A percentile compares a stretch with the other conserved stretches of the same genome.
phyloP scores from a whole-genome alignment of 2,888 invertebrate genomes.

The Heteromyza rotundicornis region DNA sequence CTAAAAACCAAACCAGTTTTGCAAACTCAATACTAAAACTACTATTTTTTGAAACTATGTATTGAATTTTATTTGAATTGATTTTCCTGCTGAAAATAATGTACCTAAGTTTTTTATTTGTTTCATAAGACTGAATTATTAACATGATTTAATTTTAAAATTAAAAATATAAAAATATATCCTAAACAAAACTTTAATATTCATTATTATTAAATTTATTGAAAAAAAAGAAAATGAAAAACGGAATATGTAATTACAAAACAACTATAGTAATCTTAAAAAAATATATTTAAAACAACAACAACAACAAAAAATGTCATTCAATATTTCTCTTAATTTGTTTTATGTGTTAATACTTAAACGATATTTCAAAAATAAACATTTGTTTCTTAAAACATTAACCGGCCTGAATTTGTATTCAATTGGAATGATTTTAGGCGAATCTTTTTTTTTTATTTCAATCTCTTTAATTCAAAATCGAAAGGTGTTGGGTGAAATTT shows the following conservation, averaged over 20 bases:
- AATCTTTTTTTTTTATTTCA: too few species aligned
- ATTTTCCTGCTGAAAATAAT: constrained; percentile 41
- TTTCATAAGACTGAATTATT: constrained; percentile 57
- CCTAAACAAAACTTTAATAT: constrained; percentile 30
- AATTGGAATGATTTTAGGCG: too few species aligned
- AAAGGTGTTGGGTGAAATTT: too few species aligned
- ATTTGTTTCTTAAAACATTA: constrained; percentile 14
- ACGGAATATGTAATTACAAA: constrained; percentile 12
- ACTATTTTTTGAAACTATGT: constrained; percentile 23
- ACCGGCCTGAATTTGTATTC: too few species aligned
- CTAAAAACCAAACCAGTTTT: constrained; percentile 21
- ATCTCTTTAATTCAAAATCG: too few species aligned
- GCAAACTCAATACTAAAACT: constrained; percentile 23
- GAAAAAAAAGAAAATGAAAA: constrained; percentile 26
- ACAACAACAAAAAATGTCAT: constrained; percentile 47
- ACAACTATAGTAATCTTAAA: constrained; percentile 12
- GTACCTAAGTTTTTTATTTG: constrained; percentile 52
- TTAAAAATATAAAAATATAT: constrained; percentile 36
- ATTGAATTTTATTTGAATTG: constrained; percentile 29
- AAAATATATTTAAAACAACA: constrained; percentile 30
- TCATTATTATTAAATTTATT: constrained; percentile 31
- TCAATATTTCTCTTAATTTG: constrained; percentile 52
- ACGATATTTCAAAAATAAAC: constrained; percentile 38
- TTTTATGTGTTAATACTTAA: constrained; percentile 55
- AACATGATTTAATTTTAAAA: constrained; percentile 34